Percentiles rank a stretch among this genome's conserved stretches.
These are phyloP conservation scores for Tenthredo mesomela DNA, from an alignment of 2,888 invertebrate species.

Conservation along the genomic window DNA sequence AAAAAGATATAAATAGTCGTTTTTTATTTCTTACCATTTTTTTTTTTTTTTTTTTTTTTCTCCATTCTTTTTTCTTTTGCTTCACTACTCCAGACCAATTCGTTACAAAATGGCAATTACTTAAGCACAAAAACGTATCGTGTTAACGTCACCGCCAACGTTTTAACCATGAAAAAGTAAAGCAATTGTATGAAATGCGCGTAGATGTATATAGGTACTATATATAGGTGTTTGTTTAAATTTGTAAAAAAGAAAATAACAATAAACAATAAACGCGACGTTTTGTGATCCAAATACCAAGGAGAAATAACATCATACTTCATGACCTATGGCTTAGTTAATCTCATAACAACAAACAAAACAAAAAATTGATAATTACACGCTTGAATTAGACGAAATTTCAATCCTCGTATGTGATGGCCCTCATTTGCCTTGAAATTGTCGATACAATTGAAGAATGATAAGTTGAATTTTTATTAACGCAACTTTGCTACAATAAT, in stretches of 20 bases:
- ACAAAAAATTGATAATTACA: background rate
- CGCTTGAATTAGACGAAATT: background rate
- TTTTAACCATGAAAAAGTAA: conserved; percentile 16
- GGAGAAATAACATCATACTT: conserved; percentile 7
- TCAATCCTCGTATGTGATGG: background rate
- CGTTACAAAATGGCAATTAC: conserved; percentile 4
- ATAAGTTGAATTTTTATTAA: background rate
- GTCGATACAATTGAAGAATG: background rate
- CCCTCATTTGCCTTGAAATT: background rate
- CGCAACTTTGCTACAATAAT: background rate
- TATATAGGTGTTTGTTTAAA: conserved; percentile 1
- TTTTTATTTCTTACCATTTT: background rate
- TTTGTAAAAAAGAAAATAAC: background rate
- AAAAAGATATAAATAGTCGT: background rate
- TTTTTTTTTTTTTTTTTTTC: background rate
- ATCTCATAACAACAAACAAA: background rate
- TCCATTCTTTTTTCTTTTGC: background rate
- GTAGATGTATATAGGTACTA: background rate
- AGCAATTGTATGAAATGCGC: background rate
- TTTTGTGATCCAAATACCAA: background rate
- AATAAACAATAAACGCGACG: background rate
- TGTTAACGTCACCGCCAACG: background rate
- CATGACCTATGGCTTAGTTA: background rate
- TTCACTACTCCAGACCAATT: background rate
- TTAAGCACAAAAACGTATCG: background rate